phyloP scores from a whole-genome alignment of 1,140 invertebrate genomes.

The Chironomus striatipennis region DNA sequence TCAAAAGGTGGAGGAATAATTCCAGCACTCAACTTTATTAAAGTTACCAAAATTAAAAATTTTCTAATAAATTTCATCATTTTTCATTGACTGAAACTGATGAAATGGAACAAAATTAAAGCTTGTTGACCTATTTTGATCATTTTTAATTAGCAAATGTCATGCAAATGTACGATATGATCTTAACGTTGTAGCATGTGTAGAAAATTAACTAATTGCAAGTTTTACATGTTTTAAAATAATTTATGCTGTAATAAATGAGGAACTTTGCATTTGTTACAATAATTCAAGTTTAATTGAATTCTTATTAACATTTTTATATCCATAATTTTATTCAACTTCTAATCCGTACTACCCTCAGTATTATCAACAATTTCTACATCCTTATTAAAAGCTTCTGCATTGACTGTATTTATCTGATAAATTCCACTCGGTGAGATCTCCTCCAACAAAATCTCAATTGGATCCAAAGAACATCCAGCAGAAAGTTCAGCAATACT shows the following conservation, averaged over 20 bases:
- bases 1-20: neutral
- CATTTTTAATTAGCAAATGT: no score
- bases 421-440: slow-evolving; percentile 7
- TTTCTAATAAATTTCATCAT: neutral
- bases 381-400: neutral
- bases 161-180: no score
- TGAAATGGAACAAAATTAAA: neutral
- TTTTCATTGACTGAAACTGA: neutral
- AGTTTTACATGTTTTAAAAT: no score
- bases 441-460: slow-evolving; percentile 4
- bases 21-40: neutral
- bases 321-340: no score
- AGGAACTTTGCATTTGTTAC: no score
- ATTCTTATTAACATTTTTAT: no score
- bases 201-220: no score
- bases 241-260: no score
- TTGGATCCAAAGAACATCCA: neutral
- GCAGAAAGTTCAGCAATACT: neutral
- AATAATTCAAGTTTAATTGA: no score
- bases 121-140: no score
- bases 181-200: no score
- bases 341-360: no score
- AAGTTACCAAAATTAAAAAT: neutral
- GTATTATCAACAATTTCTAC: neutral
- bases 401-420: neutral